phyloP scores from a whole-genome alignment of 37 sponge, comb jelly and placozoan genomes.

The Corticium candelabrum region DNA sequence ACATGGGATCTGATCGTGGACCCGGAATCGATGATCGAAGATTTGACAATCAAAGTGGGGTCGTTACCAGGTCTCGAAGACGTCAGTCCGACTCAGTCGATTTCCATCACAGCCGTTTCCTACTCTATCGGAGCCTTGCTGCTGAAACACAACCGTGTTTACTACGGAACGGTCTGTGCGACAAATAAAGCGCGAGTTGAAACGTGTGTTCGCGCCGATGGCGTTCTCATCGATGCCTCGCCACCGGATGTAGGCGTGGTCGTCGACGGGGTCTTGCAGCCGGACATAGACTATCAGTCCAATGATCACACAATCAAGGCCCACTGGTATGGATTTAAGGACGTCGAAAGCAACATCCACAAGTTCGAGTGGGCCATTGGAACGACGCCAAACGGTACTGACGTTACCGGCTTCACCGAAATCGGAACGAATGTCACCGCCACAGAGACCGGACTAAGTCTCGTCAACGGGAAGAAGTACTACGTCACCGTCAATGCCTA shows the following conservation, averaged over 20 bases:
- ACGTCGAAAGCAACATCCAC: not conserved
- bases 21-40: not conserved
- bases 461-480: not conserved
- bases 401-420: not conserved
- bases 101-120: not conserved
- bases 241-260: not conserved
- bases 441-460: not conserved
- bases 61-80: not conserved
- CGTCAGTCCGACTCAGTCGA: not conserved
- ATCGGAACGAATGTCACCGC: not conserved
- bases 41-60: not conserved
- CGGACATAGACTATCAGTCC: not conserved
- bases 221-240: not conserved
- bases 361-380: not conserved
- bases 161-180: not conserved
- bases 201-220: not conserved
- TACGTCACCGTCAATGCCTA: not conserved
- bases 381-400: not conserved
- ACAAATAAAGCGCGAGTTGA: not conserved
- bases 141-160: not conserved
- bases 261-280: not conserved
- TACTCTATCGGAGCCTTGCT: not conserved
- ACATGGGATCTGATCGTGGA: not conserved
- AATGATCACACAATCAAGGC: not conserved
- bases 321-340: not conserved